Evolutionary conservation across 2,113 vertebrate genomes (phyloP), one percentile per base, ranked within the genome.

Genomic region (Nycticebus coucang): DNA sequence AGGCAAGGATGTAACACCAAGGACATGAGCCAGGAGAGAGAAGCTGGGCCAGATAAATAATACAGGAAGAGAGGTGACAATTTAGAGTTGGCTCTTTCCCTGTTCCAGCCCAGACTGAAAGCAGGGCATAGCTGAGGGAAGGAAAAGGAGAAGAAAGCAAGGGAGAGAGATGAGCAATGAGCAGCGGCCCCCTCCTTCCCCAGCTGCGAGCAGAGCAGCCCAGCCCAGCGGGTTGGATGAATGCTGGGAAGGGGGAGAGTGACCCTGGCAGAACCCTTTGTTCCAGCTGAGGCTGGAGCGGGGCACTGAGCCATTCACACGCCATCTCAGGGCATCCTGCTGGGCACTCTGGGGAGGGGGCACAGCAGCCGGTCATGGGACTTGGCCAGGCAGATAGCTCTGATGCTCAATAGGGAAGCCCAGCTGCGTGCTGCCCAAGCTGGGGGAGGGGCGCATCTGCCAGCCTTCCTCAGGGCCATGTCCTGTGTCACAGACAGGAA

Each of bases 291-390:
- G 94, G 98, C 98, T 98, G 97, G 96, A 98, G 97, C 97, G 95
- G 98, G 98, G 98, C 98, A 98, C 98, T 81, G 98, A 98, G 98
- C 98, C 77, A 97, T 99, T 99, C 98, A 99, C 99, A 98, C 98
- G 98, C 98, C 98, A 99, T 98, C 98, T 96, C 97, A 97, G 98
- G 98, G 98, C 98, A 98, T 98, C 99, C 98, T 99, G 99, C 99
- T 99, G 98, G 98, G 98, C 98, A 98, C 72, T 87, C 98, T 97
- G 98, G 98, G 98, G 98, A 98, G 98, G 98, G 98, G 98, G 98
- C 97, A 98, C 97, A 97, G 98, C 97, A 98, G 98, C 98, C 97
- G 97, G 98, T 98, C 98, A 98, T 98, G 98, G 98, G 98, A 99
- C 98, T 98, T 98, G 98, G 98, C 98, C 95, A 96, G 98, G 96